Evolutionary conservation across 2,113 vertebrate species (phyloP).

Genomic region (Phodopus roborovskii): DNA sequence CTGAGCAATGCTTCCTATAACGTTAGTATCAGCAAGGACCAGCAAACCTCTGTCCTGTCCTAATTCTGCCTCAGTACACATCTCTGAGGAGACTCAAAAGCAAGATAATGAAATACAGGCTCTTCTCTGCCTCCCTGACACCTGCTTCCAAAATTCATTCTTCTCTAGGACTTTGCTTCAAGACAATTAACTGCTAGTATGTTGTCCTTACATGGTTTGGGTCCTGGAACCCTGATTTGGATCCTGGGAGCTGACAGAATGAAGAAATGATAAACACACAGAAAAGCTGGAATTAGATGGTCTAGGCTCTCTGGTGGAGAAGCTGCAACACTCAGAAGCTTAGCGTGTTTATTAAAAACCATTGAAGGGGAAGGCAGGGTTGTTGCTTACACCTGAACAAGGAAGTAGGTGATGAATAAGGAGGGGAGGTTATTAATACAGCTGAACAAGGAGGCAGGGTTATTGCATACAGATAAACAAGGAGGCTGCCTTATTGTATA

Average conservation of each 20-base stretch:
- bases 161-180: neutral
- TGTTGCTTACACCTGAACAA: neutral
- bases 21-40: neutral
- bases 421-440: neutral
- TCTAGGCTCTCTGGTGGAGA: neutral
- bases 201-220: neutral
- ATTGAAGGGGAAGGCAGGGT: neutral
- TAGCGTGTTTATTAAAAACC: neutral
- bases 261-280: neutral
- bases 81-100: constrained; percentile 7
- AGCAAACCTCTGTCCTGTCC: neutral
- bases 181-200: neutral
- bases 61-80: neutral
- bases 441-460: neutral
- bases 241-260: neutral
- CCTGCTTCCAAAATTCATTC: neutral
- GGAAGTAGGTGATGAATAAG: too few relatives aligned
- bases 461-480: neutral
- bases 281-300: neutral
- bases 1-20: neutral
- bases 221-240: neutral
- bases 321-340: neutral
- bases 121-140: neutral
- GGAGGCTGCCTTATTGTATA: neutral
- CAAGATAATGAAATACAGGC: neutral